Evolutionary conservation across 2,888 invertebrate species (phyloP).

Genomic region (Xestia xanthographa): DNA sequence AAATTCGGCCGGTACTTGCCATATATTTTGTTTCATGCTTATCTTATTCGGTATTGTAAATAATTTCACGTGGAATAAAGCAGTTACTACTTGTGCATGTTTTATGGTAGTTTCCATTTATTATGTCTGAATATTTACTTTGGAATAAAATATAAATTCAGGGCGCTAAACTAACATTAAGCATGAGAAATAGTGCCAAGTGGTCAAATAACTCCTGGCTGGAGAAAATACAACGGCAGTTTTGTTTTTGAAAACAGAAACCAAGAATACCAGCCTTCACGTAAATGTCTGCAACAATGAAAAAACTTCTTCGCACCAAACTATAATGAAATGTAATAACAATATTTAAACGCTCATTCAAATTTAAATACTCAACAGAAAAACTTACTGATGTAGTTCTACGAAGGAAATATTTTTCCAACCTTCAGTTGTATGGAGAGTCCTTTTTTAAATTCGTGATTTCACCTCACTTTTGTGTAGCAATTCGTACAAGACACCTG

Average conservation of each 20-base stretch:
- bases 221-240: neutral
- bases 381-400: neutral
- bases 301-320: neutral
- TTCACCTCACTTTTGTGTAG: too few relatives aligned
- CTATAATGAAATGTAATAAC: too few relatives aligned
- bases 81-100: neutral
- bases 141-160: neutral
- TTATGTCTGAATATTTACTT: neutral
- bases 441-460: too few relatives aligned
- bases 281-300: neutral
- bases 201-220: neutral
- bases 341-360: too few relatives aligned
- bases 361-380: neutral
- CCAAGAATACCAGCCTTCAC: neutral
- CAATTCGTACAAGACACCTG: neutral
- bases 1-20: conserved; percentile 34
- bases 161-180: neutral
- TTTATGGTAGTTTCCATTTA: neutral
- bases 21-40: conserved; percentile 37
- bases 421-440: too few relatives aligned
- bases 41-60: conserved; percentile 28
- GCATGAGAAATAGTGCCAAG: neutral
- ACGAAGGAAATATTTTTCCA: neutral
- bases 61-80: conserved; percentile 6
- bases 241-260: neutral